Conservation (phyloP, 1,140 invertebrate genomes). For the Cardiocondyla obscurior region DNA sequence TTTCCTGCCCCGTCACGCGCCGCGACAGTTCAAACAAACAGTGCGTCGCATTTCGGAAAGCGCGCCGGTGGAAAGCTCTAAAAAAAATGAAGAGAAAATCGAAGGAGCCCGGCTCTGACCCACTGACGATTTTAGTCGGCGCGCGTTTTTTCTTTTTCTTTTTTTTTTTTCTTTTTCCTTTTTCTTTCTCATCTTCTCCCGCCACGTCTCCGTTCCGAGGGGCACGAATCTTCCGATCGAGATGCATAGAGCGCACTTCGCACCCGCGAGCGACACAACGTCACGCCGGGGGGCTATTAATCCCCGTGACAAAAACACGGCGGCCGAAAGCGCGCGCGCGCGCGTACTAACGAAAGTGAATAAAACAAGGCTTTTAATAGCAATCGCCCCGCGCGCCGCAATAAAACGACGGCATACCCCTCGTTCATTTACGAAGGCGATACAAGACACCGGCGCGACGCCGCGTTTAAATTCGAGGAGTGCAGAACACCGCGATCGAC, state of each 20-base stretch:
- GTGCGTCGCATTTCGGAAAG: slow-evolving; percentile 66
- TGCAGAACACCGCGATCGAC: slow-evolving; percentile 71
- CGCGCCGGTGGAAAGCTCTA: slow-evolving; percentile 28
- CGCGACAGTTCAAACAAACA: slow-evolving; percentile 81
- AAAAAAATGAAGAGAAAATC: slow-evolving; percentile 41
- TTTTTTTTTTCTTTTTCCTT: background rate
- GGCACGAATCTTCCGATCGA: background rate
- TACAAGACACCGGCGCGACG: slow-evolving; percentile 63
- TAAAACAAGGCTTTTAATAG: slow-evolving; percentile 57
- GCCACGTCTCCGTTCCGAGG: background rate
- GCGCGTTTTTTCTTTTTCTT: background rate
- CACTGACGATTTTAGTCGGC: slow-evolving; percentile 35
- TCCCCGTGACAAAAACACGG: slow-evolving; percentile 28
- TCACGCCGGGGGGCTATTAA: slow-evolving; percentile 40
- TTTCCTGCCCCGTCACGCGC: slow-evolving; percentile 74
- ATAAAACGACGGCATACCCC: slow-evolving; percentile 60
- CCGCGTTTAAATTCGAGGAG: slow-evolving; percentile 72
- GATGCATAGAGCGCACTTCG: background rate
- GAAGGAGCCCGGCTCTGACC: slow-evolving; percentile 18
- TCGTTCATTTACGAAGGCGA: slow-evolving; percentile 67
- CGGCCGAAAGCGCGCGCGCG: slow-evolving; percentile 32
- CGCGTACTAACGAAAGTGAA: slow-evolving; percentile 35
- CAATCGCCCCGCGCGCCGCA: slow-evolving; percentile 34
- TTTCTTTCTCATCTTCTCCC: too few species aligned
- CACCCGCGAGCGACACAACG: slow-evolving; percentile 32